phyloP scores from a whole-genome alignment of 2,113 vertebrate species.

The Peromyscus maniculatus region DNA sequence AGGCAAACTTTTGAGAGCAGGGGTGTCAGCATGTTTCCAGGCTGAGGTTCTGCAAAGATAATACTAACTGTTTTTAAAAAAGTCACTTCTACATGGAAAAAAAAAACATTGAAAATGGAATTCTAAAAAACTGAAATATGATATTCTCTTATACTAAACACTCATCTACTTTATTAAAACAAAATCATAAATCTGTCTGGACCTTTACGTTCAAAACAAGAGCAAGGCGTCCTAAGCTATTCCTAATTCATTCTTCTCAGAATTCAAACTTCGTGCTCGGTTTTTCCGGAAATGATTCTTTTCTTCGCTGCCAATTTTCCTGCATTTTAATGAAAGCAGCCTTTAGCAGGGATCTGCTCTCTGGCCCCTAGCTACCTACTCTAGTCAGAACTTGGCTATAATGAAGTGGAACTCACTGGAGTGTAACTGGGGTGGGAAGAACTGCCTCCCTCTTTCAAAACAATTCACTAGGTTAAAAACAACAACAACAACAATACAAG shows the following conservation, averaged over 20 bases:
- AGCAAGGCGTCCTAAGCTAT: neutral
- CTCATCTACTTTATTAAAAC: conserved; percentile 32
- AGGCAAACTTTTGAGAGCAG: neutral
- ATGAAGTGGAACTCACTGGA: neutral
- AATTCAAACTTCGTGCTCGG: neutral
- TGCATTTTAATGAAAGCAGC: neutral
- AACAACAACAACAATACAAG: neutral
- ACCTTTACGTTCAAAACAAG: conserved; percentile 60
- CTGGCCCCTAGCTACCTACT: neutral
- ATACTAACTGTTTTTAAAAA: conserved; percentile 43
- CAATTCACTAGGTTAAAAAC: conserved; percentile 4
- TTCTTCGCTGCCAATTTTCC: conserved; percentile 3
- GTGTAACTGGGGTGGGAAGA: neutral
- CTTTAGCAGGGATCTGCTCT: neutral
- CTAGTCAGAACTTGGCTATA: neutral
- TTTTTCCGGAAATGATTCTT: conserved; percentile 43
- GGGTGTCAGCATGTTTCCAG: conserved; percentile 16
- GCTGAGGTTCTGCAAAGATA: conserved; percentile 45
- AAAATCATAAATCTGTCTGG: conserved; percentile 50
- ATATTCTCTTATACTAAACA: conserved; percentile 21
- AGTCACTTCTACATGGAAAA: conserved; percentile 46
- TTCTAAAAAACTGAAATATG: conserved; percentile 56
- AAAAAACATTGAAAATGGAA: conserved; percentile 47
- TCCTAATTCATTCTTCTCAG: neutral
- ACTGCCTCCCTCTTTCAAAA: neutral